Conservation (phyloP, 2,113 vertebrate genomes). For the Eupsittula cactorum region DNA sequence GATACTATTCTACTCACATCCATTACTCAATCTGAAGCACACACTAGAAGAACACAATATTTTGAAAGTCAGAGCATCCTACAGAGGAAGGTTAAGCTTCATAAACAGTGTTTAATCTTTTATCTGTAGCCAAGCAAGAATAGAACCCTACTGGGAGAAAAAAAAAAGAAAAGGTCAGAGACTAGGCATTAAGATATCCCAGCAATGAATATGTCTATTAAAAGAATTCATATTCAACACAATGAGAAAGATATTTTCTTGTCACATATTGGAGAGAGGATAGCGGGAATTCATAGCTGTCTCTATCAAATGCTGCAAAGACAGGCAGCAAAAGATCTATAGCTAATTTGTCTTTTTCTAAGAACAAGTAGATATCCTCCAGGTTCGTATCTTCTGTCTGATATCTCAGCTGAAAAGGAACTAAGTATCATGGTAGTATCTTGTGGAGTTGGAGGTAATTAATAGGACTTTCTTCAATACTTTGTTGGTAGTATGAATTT, state of each 20-base stretch:
- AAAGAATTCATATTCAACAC: neutral
- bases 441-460: neutral
- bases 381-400: neutral
- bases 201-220: neutral
- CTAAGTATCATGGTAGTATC: neutral
- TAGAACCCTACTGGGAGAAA: neutral
- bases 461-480: neutral
- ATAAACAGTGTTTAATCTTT: neutral
- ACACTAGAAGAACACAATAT: neutral
- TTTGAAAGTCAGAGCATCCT: neutral
- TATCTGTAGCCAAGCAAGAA: neutral
- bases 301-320: neutral
- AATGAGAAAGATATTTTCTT: neutral
- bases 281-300: neutral
- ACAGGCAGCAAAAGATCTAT: neutral
- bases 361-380: neutral
- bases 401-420: neutral
- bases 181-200: neutral
- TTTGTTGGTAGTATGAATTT: neutral
- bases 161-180: neutral
- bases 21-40: neutral
- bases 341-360: neutral
- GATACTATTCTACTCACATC: neutral
- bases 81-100: neutral
- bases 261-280: rapidly evolving